Evolutionary conservation across 2,888 invertebrate genomes (phyloP).

Genomic region (Euplagia quadripunctaria): DNA sequence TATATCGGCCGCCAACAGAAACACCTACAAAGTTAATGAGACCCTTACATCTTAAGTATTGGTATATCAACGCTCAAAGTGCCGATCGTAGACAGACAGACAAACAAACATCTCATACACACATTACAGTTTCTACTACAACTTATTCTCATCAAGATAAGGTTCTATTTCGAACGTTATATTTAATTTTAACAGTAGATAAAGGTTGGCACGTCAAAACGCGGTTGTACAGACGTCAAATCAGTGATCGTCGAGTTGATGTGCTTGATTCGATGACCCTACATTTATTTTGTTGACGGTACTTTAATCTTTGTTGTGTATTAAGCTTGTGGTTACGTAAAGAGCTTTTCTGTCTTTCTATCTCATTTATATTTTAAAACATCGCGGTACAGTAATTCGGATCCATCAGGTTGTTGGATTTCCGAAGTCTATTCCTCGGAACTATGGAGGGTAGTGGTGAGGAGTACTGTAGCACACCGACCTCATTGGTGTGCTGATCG

Average conservation of each 20-base stretch:
- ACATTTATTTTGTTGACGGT: constrained; percentile 48
- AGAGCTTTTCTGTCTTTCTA: not conserved
- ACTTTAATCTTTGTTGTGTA: constrained; percentile 36
- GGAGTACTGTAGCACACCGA: too few relatives aligned
- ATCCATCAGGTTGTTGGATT: too few relatives aligned
- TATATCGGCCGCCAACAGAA: constrained; percentile 43
- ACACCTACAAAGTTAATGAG: constrained; percentile 59
- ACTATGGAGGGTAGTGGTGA: too few relatives aligned
- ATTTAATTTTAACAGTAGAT: not conserved
- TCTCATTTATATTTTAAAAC: not conserved
- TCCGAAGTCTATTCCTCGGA: too few relatives aligned
- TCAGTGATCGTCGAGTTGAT: constrained; percentile 48
- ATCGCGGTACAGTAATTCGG: not conserved
- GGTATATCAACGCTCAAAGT: constrained; percentile 56
- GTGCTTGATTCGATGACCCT: constrained; percentile 51
- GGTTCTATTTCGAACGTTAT: constrained; percentile 19
- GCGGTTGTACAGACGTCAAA: constrained; percentile 49
- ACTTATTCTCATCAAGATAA: not conserved
- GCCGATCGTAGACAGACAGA: constrained; percentile 44
- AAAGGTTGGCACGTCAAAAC: constrained; percentile 40
- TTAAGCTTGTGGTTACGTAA: constrained; percentile 18
- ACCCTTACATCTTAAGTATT: constrained; percentile 55
- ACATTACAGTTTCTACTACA: constrained; percentile 10
- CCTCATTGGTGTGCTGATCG: too few relatives aligned
- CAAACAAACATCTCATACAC: constrained; percentile 27